Base-by-base conservation (phyloP, 2,888 invertebrate species). In the Chrysomela aeneicollis region DNA sequence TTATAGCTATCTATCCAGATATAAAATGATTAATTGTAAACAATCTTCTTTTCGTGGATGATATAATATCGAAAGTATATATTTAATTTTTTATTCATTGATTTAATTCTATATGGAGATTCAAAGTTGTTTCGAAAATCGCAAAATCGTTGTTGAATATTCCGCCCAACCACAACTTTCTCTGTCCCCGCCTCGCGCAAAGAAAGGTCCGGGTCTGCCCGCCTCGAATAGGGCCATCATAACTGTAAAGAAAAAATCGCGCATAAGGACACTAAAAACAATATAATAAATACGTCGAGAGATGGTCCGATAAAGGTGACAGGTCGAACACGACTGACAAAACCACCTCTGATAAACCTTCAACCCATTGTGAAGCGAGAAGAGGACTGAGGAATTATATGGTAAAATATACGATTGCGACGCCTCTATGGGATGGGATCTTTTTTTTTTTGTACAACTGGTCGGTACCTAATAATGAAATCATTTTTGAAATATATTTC, bases 321-420 rank as follows among this genome's bases (percentile, higher is more conserved):
- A 57, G 26, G 42, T 22, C 22, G 26, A 55, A 37, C 55, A 55
- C 55, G 42, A 42, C 42, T 55, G 42, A 42, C 47, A 55, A 52
- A 52, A 52, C 51, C 58, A 58, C 42, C 32, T 42, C 37, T 58
- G 58, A 58, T 63, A 55, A 58, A 63, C 51, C 51, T 63, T 52
- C 37, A 51, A 58, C 63, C 63, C 46, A 59, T 63, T 59, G 63
- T 63, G 47, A 63, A 30, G 37, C 59, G 52, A 59, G 46, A 59
- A 32, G 54, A 54, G 54, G 62, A 66, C 59, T 57, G 51, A 63
- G 35, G 61, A 66, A 66, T 66, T 66, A 66, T 63, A 66, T 66
- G 63, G 66, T 66, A 58, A 66, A 63, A 63, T 66, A 59, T 63
- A 66, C 63, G 54, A n/a, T n/a, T n/a, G n/a, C n/a, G n/a, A n/a